phyloP scores from a whole-genome alignment of 2,797 vertebrate species.

The Gobionotothen gibberifrons region DNA sequence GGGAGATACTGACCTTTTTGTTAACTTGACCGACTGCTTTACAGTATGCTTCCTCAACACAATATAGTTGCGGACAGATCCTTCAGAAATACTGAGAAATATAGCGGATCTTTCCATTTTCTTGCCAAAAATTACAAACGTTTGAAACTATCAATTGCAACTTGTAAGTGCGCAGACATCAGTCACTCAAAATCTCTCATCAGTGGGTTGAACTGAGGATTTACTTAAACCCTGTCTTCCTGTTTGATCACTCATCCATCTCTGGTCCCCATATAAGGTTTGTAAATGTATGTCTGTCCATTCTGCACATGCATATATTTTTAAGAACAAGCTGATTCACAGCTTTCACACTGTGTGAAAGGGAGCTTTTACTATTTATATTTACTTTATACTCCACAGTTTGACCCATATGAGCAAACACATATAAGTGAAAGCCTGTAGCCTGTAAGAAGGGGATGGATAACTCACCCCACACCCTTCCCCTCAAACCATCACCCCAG shows the following conservation, averaged over 20 bases:
- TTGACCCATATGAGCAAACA: slow-evolving; percentile 39
- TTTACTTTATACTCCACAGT: slow-evolving; percentile 21
- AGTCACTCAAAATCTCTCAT: slow-evolving; percentile 16
- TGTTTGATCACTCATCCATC: slow-evolving; percentile 18
- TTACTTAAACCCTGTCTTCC: slow-evolving; percentile 12
- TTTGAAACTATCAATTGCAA: not conserved
- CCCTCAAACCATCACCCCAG: slow-evolving; percentile 48
- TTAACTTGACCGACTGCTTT: slow-evolving; percentile 65
- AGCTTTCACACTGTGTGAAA: slow-evolving; percentile 7
- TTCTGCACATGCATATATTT: not conserved
- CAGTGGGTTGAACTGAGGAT: slow-evolving; percentile 17
- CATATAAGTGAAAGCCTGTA: slow-evolving; percentile 73
- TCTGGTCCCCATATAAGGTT: not conserved
- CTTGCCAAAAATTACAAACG: slow-evolving; percentile 19
- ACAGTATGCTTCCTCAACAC: slow-evolving; percentile 47
- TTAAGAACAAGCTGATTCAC: slow-evolving; percentile 32
- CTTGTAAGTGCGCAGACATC: slow-evolving; percentile 34
- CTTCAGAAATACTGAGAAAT: slow-evolving; percentile 24
- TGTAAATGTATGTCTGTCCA: not conserved
- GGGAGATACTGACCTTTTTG: slow-evolving; percentile 67
- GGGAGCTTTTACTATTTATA: slow-evolving; percentile 21
- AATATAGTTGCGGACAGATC: slow-evolving; percentile 51
- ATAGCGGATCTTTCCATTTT: slow-evolving; percentile 10
- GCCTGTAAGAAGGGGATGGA: slow-evolving; percentile 90
- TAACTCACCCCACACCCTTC: slow-evolving; percentile 65